A percentile compares a stretch with the other conserved stretches of the same genome.
These are phyloP conservation scores for Oligia strigilis DNA, from an alignment of 2,888 invertebrate species.

Conservation along the genomic window DNA sequence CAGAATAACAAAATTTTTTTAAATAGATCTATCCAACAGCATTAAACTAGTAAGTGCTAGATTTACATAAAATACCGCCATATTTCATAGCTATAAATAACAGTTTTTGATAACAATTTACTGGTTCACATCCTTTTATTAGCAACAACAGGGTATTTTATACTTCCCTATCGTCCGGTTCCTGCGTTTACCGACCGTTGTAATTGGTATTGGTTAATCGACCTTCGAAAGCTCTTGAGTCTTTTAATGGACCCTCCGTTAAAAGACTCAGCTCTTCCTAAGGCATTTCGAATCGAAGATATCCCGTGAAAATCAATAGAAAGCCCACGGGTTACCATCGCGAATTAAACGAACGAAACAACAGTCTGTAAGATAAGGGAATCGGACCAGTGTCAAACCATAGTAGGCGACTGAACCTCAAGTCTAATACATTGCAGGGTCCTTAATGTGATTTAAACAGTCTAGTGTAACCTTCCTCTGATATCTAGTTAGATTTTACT, in stretches of 20 bases:
- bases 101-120: slow-evolving; percentile 65
- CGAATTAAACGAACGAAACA: background rate
- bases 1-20: slow-evolving; percentile 49
- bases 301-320: background rate
- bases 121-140: slow-evolving; percentile 55
- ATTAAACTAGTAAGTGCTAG: slow-evolving; percentile 51
- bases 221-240: background rate
- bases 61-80: slow-evolving; percentile 57
- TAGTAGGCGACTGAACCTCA: slow-evolving; percentile 54
- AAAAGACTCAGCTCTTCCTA: background rate
- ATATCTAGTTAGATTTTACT: slow-evolving; percentile 49
- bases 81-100: slow-evolving; percentile 56
- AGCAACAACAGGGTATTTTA: slow-evolving; percentile 63
- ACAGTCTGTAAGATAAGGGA: slow-evolving; percentile 2
- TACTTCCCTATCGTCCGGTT: slow-evolving; percentile 48
- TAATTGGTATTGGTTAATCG: background rate
- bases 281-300: background rate
- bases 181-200: slow-evolving; percentile 9
- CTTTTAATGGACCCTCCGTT: background rate
- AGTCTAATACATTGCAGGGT: slow-evolving; percentile 65
- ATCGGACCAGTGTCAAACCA: slow-evolving; percentile 43
- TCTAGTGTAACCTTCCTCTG: slow-evolving; percentile 51
- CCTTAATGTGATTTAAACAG: slow-evolving; percentile 64
- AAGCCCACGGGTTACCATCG: background rate
- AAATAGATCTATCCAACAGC: slow-evolving; percentile 38